A percentile compares a stretch with the other conserved stretches of the same genome.
These are phyloP conservation scores for Mus spicilegus DNA, from an alignment of 2,113 vertebrate genomes.

Conservation along the genomic window DNA sequence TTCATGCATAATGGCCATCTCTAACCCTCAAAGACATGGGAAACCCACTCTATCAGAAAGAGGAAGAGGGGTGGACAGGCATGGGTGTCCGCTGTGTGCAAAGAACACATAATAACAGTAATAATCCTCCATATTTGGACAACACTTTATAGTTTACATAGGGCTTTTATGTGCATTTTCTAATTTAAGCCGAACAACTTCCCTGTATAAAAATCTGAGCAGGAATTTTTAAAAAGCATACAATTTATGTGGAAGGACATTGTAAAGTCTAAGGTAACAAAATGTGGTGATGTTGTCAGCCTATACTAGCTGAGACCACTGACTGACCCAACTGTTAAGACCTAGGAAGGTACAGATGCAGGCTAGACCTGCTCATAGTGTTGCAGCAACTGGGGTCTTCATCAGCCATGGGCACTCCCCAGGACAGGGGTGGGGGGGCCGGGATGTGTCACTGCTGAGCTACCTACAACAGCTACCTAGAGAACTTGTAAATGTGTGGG, in stretches of 20 bases:
- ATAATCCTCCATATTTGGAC: slow-evolving; percentile 60
- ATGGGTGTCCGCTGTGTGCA: background rate
- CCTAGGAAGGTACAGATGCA: background rate
- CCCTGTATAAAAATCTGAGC: slow-evolving; percentile 54
- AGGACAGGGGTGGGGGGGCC: background rate
- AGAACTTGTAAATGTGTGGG: background rate
- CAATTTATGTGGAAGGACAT: slow-evolving; percentile 66
- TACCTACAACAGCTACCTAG: background rate
- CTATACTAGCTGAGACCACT: background rate
- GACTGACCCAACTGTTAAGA: background rate
- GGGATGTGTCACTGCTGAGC: background rate
- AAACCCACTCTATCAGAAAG: slow-evolving; percentile 10
- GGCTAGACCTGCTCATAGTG: background rate
- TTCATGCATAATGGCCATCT: background rate
- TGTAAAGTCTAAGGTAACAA: slow-evolving; percentile 54
- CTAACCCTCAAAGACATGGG: background rate
- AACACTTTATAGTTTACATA: slow-evolving; percentile 65
- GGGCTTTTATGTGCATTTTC: slow-evolving; percentile 59
- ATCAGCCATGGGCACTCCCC: background rate
- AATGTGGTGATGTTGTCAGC: background rate
- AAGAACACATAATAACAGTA: slow-evolving; percentile 74
- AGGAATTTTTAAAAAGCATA: slow-evolving; percentile 56
- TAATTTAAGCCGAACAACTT: slow-evolving; percentile 68
- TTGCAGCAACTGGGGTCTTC: background rate
- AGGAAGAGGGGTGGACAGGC: slow-evolving; percentile 60